Conservation (phyloP, 2,888 invertebrate genomes). For the Automeris io region DNA sequence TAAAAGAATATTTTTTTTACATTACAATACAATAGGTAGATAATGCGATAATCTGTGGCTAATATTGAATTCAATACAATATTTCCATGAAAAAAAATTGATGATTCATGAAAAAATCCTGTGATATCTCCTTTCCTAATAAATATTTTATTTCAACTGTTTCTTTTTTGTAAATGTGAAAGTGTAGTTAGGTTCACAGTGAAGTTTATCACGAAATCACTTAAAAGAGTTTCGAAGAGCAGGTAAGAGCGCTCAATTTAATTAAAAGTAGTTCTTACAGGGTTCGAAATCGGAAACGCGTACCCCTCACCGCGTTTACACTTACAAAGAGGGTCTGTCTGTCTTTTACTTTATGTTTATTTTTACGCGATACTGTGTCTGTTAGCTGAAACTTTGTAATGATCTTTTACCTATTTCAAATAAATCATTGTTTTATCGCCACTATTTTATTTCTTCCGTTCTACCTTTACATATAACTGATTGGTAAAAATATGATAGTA, state of each 20-base stretch:
- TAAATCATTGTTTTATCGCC: too few species aligned
- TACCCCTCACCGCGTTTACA: constrained; percentile 19
- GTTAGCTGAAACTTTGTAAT: background rate
- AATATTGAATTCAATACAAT: too few species aligned
- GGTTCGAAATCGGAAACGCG: constrained; percentile 25
- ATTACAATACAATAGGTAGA: too few species aligned
- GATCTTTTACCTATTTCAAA: background rate
- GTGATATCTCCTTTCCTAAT: constrained; percentile 9
- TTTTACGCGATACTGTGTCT: background rate
- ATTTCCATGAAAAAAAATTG: too few species aligned
- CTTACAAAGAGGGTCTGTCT: constrained; percentile 12
- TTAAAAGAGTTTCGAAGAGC: constrained; percentile 46
- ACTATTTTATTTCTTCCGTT: too few species aligned
- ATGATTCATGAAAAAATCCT: background rate
- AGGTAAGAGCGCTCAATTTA: constrained; percentile 48
- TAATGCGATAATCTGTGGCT: too few species aligned
- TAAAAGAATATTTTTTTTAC: too few species aligned
- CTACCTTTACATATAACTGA: too few species aligned
- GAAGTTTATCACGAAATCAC: constrained; percentile 54
- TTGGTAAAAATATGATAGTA: too few species aligned
- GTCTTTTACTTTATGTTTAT: background rate
- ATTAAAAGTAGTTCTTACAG: constrained; percentile 47
- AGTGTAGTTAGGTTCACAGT: constrained; percentile 45
- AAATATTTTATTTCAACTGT: constrained; percentile 13
- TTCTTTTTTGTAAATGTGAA: constrained; percentile 33